Evolutionary conservation across 2,113 vertebrate species (phyloP).

Genomic region (Andinoacara biseriatus): DNA sequence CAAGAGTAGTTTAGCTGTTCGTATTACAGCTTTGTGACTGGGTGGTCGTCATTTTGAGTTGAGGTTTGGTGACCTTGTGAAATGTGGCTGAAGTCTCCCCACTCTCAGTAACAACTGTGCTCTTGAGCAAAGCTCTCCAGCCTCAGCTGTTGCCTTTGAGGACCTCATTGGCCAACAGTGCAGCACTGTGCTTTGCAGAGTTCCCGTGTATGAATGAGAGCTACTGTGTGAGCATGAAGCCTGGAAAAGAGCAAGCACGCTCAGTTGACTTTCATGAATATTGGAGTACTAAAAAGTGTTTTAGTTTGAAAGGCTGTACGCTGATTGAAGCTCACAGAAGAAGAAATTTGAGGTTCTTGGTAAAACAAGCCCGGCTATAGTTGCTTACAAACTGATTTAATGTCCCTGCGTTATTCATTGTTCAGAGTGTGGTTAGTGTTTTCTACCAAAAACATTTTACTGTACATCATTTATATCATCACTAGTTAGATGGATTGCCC

Average conservation of each 20-base stretch:
- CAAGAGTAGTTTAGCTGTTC: background rate
- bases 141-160: slow-evolving; percentile 16
- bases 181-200: slow-evolving; percentile 31
- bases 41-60: slow-evolving; percentile 13
- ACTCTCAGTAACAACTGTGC: slow-evolving; percentile 23
- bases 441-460: background rate
- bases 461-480: background rate
- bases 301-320: slow-evolving; percentile 30
- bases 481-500: background rate
- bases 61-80: background rate
- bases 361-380: slow-evolving; percentile 13
- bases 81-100: slow-evolving; percentile 5
- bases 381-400: background rate
- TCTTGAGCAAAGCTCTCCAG: slow-evolving; percentile 29
- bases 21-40: background rate
- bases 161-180: slow-evolving; percentile 30
- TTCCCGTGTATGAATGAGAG: slow-evolving; percentile 52
- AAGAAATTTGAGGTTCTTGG: slow-evolving; percentile 31
- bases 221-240: slow-evolving; percentile 45
- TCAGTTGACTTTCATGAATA: slow-evolving; percentile 30
- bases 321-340: slow-evolving; percentile 13
- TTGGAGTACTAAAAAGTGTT: slow-evolving; percentile 29
- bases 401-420: background rate
- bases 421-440: background rate
- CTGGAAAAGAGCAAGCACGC: slow-evolving; percentile 15